These are phyloP conservation scores for Drosophila cracens DNA, from an alignment of 2,888 invertebrate genomes.

Conservation along the genomic window DNA sequence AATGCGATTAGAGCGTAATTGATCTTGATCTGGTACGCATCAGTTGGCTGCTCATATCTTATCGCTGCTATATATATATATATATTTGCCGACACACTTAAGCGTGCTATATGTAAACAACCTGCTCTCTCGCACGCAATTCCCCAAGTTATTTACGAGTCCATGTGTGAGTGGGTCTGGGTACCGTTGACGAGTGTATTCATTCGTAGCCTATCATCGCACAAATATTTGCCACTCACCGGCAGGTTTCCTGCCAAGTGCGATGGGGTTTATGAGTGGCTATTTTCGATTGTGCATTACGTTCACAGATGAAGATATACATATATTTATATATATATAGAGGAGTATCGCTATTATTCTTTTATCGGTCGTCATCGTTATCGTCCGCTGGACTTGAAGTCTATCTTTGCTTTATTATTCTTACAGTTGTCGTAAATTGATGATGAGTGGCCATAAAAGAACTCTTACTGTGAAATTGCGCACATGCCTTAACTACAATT, in stretches of 20 bases:
- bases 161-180: conserved; percentile 9
- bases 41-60: conserved; percentile 52
- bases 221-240: conserved; percentile 60
- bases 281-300: conserved; percentile 40
- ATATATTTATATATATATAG: background rate
- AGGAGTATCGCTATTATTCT: background rate
- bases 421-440: conserved; percentile 2
- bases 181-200: conserved; percentile 16
- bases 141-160: conserved; percentile 28
- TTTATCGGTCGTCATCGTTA: conserved; percentile 27
- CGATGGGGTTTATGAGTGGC: conserved; percentile 3
- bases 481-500: conserved; percentile 28
- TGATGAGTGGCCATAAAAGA: conserved; percentile 9
- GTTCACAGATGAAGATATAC: conserved; percentile 4
- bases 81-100: conserved; percentile 6
- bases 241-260: conserved; percentile 2
- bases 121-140: conserved; percentile 11
- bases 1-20: conserved; percentile 9
- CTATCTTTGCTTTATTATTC: conserved; percentile 25
- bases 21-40: conserved; percentile 34
- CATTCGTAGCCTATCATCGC: conserved; percentile 39
- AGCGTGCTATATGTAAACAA: conserved; percentile 30
- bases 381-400: conserved; percentile 23
- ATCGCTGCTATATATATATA: conserved; percentile 28
- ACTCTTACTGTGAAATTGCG: background rate